Conservation (phyloP, 1,140 invertebrate species). For the Nasonia vitripennis region DNA sequence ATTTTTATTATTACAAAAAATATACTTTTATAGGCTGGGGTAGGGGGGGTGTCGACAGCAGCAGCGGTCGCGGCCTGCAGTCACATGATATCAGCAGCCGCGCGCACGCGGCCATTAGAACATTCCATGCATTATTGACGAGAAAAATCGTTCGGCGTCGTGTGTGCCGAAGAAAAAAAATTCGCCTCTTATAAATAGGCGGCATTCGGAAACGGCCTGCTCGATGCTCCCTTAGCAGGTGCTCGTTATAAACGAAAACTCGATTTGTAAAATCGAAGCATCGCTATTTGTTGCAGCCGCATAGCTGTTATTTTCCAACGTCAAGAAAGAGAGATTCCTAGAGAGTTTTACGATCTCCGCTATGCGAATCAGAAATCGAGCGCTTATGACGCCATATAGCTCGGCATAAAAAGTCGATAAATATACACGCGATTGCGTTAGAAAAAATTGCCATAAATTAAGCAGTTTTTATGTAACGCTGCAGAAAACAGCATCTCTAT, state of each 20-base stretch:
- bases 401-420: background rate
- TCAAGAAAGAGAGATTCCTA: too few relatives aligned
- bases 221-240: background rate
- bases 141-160: background rate
- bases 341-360: too few relatives aligned
- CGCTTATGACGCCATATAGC: too few relatives aligned
- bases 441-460: background rate
- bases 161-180: background rate
- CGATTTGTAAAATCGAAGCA: too few relatives aligned
- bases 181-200: background rate
- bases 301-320: too few relatives aligned
- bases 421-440: background rate
- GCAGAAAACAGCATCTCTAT: background rate
- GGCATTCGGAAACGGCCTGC: background rate
- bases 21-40: too few relatives aligned
- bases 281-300: too few relatives aligned
- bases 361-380: background rate
- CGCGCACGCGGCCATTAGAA: background rate
- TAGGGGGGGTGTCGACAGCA: background rate
- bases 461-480: background rate
- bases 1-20: too few relatives aligned
- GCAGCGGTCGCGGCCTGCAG: background rate
- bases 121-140: slow-evolving; percentile 13
- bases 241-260: too few relatives aligned
- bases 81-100: slow-evolving; percentile 3